These are phyloP conservation scores for Pseudopipra pipra DNA, from an alignment of 2,113 vertebrate genomes.

Conservation along the genomic window DNA sequence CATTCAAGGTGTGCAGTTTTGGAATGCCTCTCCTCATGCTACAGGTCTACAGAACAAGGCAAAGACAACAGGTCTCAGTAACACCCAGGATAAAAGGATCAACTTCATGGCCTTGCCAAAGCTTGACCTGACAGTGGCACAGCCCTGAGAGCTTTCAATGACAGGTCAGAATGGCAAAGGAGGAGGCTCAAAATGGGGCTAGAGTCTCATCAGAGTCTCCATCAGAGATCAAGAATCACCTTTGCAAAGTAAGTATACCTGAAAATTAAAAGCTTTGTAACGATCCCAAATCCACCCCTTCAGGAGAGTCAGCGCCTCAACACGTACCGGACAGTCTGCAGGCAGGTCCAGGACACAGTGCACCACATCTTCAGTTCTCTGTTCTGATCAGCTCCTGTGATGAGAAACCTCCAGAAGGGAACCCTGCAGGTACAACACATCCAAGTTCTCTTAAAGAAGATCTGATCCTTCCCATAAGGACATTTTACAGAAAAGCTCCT, in stretches of 20 bases:
- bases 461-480: neutral
- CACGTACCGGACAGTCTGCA: conserved; percentile 89
- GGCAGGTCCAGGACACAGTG: conserved; percentile 96
- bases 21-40: neutral
- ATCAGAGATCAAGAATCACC: neutral
- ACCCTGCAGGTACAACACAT: conserved; percentile 75
- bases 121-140: neutral
- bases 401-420: conserved; percentile 96
- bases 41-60: neutral
- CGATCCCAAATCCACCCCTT: neutral
- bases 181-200: neutral
- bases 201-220: neutral
- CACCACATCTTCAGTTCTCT: conserved; percentile 98
- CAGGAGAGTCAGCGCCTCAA: rapidly evolving
- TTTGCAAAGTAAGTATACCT: neutral
- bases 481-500: neutral
- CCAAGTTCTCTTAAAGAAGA: neutral
- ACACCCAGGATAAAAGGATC: neutral
- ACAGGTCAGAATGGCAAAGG: neutral
- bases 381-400: conserved; percentile 96
- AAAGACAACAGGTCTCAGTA: neutral
- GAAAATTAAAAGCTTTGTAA: neutral
- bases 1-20: neutral
- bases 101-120: neutral
- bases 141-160: neutral